These are phyloP conservation scores for Notothenia rossii DNA, from an alignment of 2,113 vertebrate species.

Conservation along the genomic window DNA sequence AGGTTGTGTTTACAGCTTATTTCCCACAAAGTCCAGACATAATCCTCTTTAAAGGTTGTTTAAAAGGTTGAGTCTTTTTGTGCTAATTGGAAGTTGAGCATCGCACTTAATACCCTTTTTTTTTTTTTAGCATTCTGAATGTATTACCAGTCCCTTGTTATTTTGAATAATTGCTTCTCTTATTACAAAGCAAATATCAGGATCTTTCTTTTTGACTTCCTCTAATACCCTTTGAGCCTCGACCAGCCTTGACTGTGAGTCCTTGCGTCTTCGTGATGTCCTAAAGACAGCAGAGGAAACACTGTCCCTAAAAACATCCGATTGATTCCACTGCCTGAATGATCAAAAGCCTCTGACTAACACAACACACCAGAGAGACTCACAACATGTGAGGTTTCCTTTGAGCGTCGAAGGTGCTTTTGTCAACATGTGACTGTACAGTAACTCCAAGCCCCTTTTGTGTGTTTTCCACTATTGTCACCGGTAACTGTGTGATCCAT, in stretches of 20 bases:
- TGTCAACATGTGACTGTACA: constrained; percentile 26
- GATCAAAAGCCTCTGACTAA: constrained; percentile 53
- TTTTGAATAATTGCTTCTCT: too few relatives aligned
- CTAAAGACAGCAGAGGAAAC: constrained; percentile 25
- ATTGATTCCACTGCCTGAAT: constrained; percentile 32
- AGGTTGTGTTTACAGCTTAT: constrained; percentile 21
- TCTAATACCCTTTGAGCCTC: constrained; percentile 23
- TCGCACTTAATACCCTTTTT: background rate
- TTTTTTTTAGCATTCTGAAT: too few relatives aligned
- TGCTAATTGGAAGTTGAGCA: constrained; percentile 11
- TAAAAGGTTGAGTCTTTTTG: too few relatives aligned
- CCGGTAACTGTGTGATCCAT: constrained; percentile 64
- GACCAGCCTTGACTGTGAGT: constrained; percentile 17
- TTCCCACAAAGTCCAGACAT: background rate
- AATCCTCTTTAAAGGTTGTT: too few relatives aligned
- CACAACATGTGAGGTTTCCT: constrained; percentile 48
- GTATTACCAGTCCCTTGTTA: too few relatives aligned
- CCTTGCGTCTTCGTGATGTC: constrained; percentile 23
- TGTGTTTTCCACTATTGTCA: constrained; percentile 52
- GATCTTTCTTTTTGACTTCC: too few relatives aligned
- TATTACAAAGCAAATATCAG: too few relatives aligned
- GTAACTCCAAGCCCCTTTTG: constrained; percentile 36
- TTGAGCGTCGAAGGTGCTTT: constrained; percentile 27
- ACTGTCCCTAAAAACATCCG: constrained; percentile 43
- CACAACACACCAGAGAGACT: constrained; percentile 47